Base-by-base conservation (phyloP, 2,888 invertebrate species). In the Petrolisthes manimaculis region DNA sequence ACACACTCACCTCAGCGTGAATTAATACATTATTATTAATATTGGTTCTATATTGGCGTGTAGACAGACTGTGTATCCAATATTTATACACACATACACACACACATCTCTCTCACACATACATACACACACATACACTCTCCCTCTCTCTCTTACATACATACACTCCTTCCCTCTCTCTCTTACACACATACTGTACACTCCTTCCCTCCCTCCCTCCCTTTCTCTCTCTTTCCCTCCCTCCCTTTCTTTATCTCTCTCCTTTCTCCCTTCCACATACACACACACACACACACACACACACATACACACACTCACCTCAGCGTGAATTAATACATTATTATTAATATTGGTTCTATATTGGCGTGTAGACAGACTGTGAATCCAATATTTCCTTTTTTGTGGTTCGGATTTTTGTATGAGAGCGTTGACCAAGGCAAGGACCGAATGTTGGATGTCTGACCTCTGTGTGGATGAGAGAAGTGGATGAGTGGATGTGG, bases 361-460 rank as follows among this genome's bases (percentile, higher is more conserved):
- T 93, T 96, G 96, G 92, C 97, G 97, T 0, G 96, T 96, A 91
- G 96, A 96, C 83, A 98, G 94, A n/a, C 96, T 97, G 14, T 95
- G 95, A 5, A 97, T 96, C 92, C 97, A 95, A 0, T 95, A 94
- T 92, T 96, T 95, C 90, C 96, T 95, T 92, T 97, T 97, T 0
- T 94, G 93, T 86, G 95, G 93, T 92, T 98, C 97, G 5, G 98
- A 97, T 94, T 97, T 97, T 77, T 96, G 94, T 92, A 99, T 96
- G 9, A 85, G 51, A 6, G 98, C 97, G 94, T 99, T 99, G 88
- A 99, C 97, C 51, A 99, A 94, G 4, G 99, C 97, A 91, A 99
- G 96, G 3, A 97, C 96, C 94, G 98, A 98, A 93, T 98, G 97
- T 92, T 98, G 98, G 91, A 98, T 97, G 78, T 97, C 89, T 53